A percentile compares a stretch with the other conserved stretches of the same genome.
Conservation (phyloP, 2,113 vertebrate species). For the Mesoclemmys tuberculata region DNA sequence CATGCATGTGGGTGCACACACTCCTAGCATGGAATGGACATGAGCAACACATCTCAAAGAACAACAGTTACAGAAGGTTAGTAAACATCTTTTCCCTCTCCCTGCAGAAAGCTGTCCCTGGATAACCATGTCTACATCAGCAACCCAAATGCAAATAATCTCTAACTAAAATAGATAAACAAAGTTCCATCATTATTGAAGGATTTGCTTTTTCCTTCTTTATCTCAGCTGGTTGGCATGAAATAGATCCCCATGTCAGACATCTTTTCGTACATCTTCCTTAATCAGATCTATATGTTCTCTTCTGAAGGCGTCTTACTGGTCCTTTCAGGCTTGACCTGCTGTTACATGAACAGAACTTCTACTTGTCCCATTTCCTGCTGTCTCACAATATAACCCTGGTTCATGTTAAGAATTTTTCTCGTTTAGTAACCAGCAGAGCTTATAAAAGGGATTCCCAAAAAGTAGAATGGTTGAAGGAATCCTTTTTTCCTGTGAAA, state of each 20-base stretch:
- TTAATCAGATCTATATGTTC: not conserved
- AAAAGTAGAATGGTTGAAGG: not conserved
- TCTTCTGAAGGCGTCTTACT: not conserved
- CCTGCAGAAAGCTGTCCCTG: not conserved
- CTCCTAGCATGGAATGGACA: too few relatives aligned
- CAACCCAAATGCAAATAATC: not conserved
- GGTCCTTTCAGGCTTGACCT: not conserved
- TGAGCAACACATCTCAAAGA: too few relatives aligned
- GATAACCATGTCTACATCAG: not conserved
- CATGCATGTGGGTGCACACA: too few relatives aligned
- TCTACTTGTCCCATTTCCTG: not conserved
- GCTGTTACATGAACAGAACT: not conserved
- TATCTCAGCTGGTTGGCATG: not conserved
- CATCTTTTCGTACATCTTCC: not conserved
- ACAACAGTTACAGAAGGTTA: too few relatives aligned
- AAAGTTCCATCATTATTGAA: not conserved
- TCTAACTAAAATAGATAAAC: not conserved
- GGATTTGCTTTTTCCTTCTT: not conserved
- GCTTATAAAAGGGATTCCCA: not conserved
- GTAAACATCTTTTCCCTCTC: not conserved
- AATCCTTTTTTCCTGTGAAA: not conserved
- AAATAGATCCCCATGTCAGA: not conserved
- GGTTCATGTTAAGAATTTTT: not conserved
- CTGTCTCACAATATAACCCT: not conserved
- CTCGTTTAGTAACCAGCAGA: not conserved